Evolutionary conservation across 2,888 invertebrate genomes (phyloP), one percentile per base, ranked within the genome.

Genomic region (Drosophila mimica): DNA sequence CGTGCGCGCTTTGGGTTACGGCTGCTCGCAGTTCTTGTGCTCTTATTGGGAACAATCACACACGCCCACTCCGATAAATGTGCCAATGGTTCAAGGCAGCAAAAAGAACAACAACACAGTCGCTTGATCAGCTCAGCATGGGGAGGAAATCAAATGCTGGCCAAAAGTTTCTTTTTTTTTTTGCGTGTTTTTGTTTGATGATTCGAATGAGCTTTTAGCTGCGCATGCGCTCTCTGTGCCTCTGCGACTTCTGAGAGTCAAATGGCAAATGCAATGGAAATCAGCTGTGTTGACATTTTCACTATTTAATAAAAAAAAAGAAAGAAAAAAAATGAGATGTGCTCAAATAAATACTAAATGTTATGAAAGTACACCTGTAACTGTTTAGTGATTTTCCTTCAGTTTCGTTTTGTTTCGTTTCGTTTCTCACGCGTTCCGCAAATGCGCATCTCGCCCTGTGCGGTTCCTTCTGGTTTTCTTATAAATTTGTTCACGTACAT

Each of bases 61-160:
- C 78, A 79, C 79, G 65, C 84, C 51, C 78, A 40, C 84, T 79
- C 79, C 76, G 56, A 53, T 61, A 85, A 83, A 75, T 85, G 84
- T 85, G 88, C 79, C 89, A 85, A 79, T 85, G 82, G 84, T 79
- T 85, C 84, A 85, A 85, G 89, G 84, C 88, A 73, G 65, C 52
- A 43, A 9, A 28, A 56, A 28, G 17, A 59, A 65, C 49, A 57
- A 56, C 17, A 56, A 38, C 53, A 20, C 7, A 20, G 8, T n/a
- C n/a, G 43, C 46, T 61, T 25, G 25, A 17, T 28, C 25, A 20
- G 63, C 49, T 70, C 64, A 46, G 46, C 20, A 66, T 46, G 20
- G 20, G 20, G 4, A 34, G 51, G 56, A 59, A 38, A 31, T 53
- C 13, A 48, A 53, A 74, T 59, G 67, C 60, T 68, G 52, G 28